phyloP scores from a whole-genome alignment of 2,113 vertebrate species.

The Centrocercus urophasianus region DNA sequence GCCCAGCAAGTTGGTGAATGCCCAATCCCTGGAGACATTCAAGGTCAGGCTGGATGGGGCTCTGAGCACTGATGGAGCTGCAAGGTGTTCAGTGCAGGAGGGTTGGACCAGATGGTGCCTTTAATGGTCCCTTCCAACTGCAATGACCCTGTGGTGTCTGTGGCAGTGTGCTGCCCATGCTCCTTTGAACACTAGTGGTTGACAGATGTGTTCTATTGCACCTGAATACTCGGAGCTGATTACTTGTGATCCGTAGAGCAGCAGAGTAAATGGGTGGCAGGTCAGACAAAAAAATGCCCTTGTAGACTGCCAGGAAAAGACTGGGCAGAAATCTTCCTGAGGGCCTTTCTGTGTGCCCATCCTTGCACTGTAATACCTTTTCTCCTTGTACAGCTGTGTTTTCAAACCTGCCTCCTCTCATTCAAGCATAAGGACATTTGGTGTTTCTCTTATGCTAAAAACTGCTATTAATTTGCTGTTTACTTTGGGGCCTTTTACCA shows the following conservation, averaged over 20 bases:
- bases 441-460: neutral
- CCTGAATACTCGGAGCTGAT: neutral
- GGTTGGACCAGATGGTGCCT: too few relatives aligned
- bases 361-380: fast-evolving
- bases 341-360: neutral
- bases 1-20: too few relatives aligned
- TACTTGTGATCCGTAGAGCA: neutral
- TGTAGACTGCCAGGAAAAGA: neutral
- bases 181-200: neutral
- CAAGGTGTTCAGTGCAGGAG: too few relatives aligned
- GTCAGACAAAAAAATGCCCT: neutral
- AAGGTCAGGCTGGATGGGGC: too few relatives aligned
- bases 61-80: too few relatives aligned
- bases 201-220: neutral
- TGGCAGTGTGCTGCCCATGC: fast-evolving
- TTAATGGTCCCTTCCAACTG: too few relatives aligned
- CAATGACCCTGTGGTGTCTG: too few relatives aligned
- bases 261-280: neutral
- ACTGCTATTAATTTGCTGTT: neutral
- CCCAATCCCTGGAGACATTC: too few relatives aligned
- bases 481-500: neutral
- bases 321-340: neutral
- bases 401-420: neutral
- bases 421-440: neutral
- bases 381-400: neutral